phyloP scores from a whole-genome alignment of 2,888 invertebrate species.

The Conomelus anceps region DNA sequence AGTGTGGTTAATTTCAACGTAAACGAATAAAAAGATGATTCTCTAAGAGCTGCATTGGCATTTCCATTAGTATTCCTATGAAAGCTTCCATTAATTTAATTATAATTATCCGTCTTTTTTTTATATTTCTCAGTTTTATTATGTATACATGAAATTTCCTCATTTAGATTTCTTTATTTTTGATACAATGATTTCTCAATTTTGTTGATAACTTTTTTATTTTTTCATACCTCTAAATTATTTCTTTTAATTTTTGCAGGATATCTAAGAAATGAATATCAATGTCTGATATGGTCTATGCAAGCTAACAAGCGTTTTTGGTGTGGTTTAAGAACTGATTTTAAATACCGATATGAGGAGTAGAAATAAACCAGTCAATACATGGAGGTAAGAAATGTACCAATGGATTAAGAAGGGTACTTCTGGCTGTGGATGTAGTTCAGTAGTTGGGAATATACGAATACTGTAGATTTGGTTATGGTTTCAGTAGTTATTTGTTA shows the following conservation, averaged over 20 bases:
- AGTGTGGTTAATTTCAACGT: neutral
- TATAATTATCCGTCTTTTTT: too few species aligned
- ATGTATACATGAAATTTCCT: too few species aligned
- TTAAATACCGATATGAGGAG: neutral
- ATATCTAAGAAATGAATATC: neutral
- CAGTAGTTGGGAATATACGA: neutral
- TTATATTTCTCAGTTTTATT: too few species aligned
- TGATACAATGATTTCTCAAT: too few species aligned
- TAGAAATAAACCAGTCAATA: neutral
- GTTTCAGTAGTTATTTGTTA: neutral
- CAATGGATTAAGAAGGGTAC: neutral
- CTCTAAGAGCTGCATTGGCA: neutral
- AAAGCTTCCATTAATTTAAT: neutral
- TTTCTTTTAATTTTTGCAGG: neutral
- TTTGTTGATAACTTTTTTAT: too few species aligned
- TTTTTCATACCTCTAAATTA: too few species aligned
- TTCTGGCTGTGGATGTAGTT: neutral
- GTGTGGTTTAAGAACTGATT: too few species aligned
- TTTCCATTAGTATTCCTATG: neutral
- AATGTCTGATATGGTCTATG: neutral
- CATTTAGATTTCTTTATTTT: too few species aligned
- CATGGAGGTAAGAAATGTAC: neutral
- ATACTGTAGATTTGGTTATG: neutral
- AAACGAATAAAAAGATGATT: neutral
- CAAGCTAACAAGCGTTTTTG: too few species aligned